Evolutionary conservation across 1,140 invertebrate genomes (phyloP).

Genomic region (Melitaea cinxia): DNA sequence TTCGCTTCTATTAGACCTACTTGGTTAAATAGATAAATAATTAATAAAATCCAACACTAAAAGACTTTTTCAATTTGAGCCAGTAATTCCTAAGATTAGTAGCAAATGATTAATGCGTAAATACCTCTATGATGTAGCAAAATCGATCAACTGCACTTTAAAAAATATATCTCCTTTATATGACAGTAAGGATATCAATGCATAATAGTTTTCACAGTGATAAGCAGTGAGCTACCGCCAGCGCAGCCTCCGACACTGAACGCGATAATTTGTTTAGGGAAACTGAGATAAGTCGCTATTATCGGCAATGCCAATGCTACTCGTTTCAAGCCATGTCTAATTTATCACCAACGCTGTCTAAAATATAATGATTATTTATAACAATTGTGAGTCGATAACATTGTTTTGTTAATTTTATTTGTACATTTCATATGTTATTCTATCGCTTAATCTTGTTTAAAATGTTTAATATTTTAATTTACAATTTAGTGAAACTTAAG

Average conservation of each 20-base stretch:
- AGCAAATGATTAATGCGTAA: no score
- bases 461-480: no score
- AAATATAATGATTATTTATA: not conserved
- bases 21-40: not conserved
- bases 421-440: no score
- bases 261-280: slow-evolving; percentile 13
- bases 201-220: slow-evolving; percentile 22
- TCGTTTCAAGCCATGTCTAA: slow-evolving; percentile 5
- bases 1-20: no score
- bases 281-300: slow-evolving; percentile 16
- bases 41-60: not conserved
- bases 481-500: no score
- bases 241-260: not conserved
- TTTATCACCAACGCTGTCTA: not conserved
- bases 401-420: no score
- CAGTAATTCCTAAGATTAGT: no score
- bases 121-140: no score
- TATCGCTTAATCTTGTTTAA: no score
- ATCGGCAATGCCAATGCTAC: slow-evolving; percentile 4
- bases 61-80: no score
- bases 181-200: slow-evolving; percentile 11
- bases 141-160: no score
- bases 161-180: not conserved
- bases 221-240: slow-evolving; percentile 9
- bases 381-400: no score